These are phyloP conservation scores for Ischnura elegans DNA, from an alignment of 2,888 invertebrate species.

Conservation along the genomic window DNA sequence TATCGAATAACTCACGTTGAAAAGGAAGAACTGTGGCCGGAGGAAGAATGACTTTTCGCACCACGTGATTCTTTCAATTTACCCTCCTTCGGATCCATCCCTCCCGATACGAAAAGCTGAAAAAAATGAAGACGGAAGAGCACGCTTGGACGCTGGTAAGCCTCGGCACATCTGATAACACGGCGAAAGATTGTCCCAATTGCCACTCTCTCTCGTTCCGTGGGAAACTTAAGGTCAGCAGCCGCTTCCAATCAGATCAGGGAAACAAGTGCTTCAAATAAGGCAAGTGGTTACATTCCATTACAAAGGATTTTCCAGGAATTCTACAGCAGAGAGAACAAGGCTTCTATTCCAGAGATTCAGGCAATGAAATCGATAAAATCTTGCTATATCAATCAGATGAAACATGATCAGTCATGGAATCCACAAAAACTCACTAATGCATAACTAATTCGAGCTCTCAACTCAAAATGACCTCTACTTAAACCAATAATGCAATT, in stretches of 20 bases:
- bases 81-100: constrained; percentile 30
- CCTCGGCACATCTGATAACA: constrained; percentile 49
- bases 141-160: constrained; percentile 12
- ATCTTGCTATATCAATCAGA: too few species aligned
- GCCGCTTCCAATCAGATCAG: constrained; percentile 44
- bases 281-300: background rate
- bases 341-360: too few species aligned
- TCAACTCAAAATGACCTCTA: too few species aligned
- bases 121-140: background rate
- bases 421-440: too few species aligned
- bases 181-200: constrained; percentile 48
- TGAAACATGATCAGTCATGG: too few species aligned
- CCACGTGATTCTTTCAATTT: constrained; percentile 20
- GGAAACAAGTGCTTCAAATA: constrained; percentile 38
- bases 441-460: too few species aligned
- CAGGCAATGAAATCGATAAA: too few species aligned
- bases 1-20: background rate
- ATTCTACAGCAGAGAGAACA: background rate
- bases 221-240: constrained; percentile 49
- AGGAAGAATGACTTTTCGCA: background rate
- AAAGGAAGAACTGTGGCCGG: background rate
- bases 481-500: too few species aligned
- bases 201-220: constrained; percentile 45
- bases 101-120: background rate
- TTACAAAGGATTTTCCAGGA: background rate